Conservation (phyloP, 2,797 vertebrate species). For the Antrozous pallidus region DNA sequence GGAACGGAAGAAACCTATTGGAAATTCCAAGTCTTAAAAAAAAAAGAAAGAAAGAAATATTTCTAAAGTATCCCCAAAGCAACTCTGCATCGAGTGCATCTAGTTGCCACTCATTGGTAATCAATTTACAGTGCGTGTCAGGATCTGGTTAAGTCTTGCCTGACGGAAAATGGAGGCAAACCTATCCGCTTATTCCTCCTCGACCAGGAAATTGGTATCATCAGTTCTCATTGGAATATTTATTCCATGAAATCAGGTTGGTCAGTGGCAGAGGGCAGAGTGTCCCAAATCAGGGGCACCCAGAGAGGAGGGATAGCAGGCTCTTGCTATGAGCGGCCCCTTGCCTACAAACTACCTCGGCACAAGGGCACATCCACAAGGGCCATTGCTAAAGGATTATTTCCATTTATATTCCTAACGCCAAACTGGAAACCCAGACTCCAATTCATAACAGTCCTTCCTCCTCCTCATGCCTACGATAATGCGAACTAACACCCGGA, state of each 20-base stretch:
- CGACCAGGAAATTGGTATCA: neutral
- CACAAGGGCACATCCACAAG: conserved; percentile 38
- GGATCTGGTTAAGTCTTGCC: conserved; percentile 75
- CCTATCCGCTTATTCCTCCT: conserved; percentile 78
- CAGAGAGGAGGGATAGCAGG: conserved; percentile 34
- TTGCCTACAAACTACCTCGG: conserved; percentile 65
- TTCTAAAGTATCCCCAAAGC: conserved; percentile 64
- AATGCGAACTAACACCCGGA: conserved; percentile 33
- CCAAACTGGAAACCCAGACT: neutral
- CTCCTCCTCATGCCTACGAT: neutral
- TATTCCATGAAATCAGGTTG: neutral
- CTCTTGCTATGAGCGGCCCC: neutral
- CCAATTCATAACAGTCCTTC: conserved; percentile 44
- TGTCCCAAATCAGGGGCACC: conserved; percentile 50
- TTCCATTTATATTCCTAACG: conserved; percentile 44
- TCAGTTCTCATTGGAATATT: neutral
- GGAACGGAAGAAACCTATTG: conserved; percentile 45
- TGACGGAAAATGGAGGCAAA: conserved; percentile 77
- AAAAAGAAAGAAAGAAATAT: neutral
- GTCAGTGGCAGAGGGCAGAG: conserved; percentile 28
- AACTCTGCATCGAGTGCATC: neutral
- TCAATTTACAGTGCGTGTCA: conserved; percentile 74
- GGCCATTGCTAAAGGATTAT: neutral
- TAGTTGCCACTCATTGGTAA: neutral
- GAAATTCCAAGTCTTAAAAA: conserved; percentile 68